These are phyloP conservation scores for Synanthedon formicaeformis DNA, from an alignment of 2,888 invertebrate genomes.

Conservation along the genomic window DNA sequence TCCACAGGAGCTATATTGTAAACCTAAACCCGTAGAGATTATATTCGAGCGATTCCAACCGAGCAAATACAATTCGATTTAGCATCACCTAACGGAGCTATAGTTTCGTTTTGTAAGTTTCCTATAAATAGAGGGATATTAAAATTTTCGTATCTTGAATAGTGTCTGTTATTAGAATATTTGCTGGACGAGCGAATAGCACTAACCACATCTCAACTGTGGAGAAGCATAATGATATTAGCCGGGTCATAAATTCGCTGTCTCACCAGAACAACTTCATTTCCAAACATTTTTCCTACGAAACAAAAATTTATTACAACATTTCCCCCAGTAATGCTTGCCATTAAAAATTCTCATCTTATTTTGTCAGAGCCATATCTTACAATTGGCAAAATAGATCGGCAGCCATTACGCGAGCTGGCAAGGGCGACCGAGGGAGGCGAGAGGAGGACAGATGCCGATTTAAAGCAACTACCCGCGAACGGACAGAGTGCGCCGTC, in stretches of 20 bases:
- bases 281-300: conserved; percentile 14
- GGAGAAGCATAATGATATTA: not conserved
- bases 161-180: no score
- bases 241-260: not conserved
- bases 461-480: conserved; percentile 20
- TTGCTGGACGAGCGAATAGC: no score
- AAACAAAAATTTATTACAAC: conserved; percentile 21
- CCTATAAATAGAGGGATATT: no score
- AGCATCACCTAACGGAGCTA: not conserved
- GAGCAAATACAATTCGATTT: not conserved
- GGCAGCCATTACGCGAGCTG: conserved; percentile 22
- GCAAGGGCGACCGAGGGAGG: not conserved
- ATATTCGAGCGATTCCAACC: not conserved
- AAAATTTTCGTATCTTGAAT: no score
- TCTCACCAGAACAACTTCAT: conserved; percentile 18
- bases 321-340: conserved; percentile 29
- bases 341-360: conserved; percentile 42
- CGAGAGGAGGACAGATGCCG: conserved; percentile 10
- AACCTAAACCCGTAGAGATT: not conserved
- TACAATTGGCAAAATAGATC: conserved; percentile 36
- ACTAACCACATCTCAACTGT: not conserved
- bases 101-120: not conserved
- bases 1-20: not conserved
- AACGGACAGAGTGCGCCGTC: conserved; percentile 1
- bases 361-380: conserved; percentile 36